These are phyloP conservation scores for Thalassophryne amazonica DNA, from an alignment of 2,797 vertebrate genomes.

Conservation along the genomic window DNA sequence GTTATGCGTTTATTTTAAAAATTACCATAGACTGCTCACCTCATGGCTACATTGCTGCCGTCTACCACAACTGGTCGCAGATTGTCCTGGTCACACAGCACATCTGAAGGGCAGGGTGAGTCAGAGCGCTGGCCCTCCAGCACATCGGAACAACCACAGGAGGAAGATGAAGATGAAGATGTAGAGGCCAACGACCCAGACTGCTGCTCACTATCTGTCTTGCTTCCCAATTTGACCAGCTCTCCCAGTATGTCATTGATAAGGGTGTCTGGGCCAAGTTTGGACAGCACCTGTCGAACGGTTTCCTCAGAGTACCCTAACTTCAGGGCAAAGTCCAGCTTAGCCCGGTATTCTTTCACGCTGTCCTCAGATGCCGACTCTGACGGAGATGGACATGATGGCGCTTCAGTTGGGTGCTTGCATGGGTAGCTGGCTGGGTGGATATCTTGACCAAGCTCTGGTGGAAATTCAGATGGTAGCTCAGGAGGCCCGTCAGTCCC, in stretches of 20 bases:
- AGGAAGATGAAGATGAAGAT: slow-evolving; percentile 68
- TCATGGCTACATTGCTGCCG: slow-evolving; percentile 98
- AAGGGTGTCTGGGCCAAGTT: slow-evolving; percentile 92
- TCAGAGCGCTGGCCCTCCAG: slow-evolving; percentile 85
- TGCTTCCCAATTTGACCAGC: slow-evolving; percentile 94
- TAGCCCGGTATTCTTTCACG: slow-evolving; percentile 87
- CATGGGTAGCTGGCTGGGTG: neutral
- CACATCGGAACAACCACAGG: slow-evolving; percentile 76
- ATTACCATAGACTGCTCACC: slow-evolving; percentile 71
- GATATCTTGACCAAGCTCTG: neutral
- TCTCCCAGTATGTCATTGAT: slow-evolving; percentile 97
- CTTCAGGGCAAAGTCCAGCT: slow-evolving; percentile 96
- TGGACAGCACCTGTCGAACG: slow-evolving; percentile 90
- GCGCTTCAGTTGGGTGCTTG: neutral
- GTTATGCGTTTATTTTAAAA: neutral
- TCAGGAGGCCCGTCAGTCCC: slow-evolving; percentile 81
- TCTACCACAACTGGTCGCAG: slow-evolving; percentile 92
- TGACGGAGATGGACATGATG: slow-evolving; percentile 18
- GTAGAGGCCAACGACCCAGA: slow-evolving; percentile 37
- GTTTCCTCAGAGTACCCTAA: slow-evolving; percentile 95
- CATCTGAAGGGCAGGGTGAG: slow-evolving; percentile 81
- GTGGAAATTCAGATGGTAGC: slow-evolving; percentile 60
- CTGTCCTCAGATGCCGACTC: neutral
- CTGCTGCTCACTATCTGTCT: slow-evolving; percentile 84
- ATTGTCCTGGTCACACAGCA: slow-evolving; percentile 87